Percentiles rank a stretch among this genome's conserved stretches.
Conservation (phyloP, 1,140 invertebrate genomes). For the Sinella curviseta region DNA sequence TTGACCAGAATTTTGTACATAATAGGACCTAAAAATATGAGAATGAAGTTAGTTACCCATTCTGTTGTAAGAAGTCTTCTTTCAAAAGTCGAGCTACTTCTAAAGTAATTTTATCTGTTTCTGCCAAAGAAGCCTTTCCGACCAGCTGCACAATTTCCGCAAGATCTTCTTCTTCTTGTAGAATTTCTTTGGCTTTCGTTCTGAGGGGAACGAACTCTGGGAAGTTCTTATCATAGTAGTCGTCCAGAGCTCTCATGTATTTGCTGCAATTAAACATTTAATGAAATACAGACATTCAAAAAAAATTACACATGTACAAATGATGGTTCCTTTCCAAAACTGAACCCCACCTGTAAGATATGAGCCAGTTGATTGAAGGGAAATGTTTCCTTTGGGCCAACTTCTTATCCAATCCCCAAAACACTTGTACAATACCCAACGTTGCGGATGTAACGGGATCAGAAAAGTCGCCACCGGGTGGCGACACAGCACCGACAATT, state of each 20-base stretch:
- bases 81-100: constrained; percentile 98
- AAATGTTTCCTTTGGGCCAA: constrained; percentile 99
- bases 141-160: constrained; percentile 99
- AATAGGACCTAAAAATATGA: not conserved
- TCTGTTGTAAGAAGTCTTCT: constrained; percentile 99
- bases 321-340: not conserved
- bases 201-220: constrained; percentile 94
- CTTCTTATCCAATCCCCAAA: constrained; percentile 99
- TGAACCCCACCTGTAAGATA: constrained; percentile 81
- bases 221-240: constrained; percentile 99
- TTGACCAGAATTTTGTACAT: not conserved
- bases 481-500: constrained; percentile 99
- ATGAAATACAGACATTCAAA: constrained; percentile 55
- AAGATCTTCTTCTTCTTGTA: constrained; percentile 99
- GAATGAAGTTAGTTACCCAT: constrained; percentile 65
- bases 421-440: constrained; percentile 98
- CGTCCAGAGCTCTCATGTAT: constrained; percentile 96
- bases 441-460: constrained; percentile 99
- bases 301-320: constrained; percentile 48
- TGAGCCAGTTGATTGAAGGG: constrained; percentile 99
- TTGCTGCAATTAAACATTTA: constrained; percentile 71
- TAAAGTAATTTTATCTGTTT: constrained; percentile 98
- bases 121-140: constrained; percentile 97
- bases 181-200: constrained; percentile 92
- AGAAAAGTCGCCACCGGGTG: constrained; percentile 98